A percentile compares a stretch with the other conserved stretches of the same genome.
Evolutionary conservation across 2,888 invertebrate genomes (phyloP).

Genomic region (Luperina nickerlii): DNA sequence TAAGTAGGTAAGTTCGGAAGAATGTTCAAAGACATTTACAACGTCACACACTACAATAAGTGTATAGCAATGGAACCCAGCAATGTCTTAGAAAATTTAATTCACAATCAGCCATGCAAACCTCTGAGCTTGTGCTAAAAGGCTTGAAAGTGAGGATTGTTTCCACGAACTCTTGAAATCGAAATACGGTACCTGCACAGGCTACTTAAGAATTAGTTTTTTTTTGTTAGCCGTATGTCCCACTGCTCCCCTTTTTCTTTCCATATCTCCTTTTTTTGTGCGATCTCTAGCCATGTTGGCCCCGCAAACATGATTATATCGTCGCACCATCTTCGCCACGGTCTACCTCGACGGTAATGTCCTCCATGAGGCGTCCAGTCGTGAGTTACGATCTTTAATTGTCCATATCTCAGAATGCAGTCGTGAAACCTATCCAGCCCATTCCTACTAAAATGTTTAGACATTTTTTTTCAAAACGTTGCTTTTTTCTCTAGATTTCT

Average conservation of each 20-base stretch:
- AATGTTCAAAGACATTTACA: slow-evolving; percentile 10
- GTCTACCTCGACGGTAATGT: not conserved
- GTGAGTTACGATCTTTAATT: not conserved
- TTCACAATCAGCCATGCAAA: not conserved
- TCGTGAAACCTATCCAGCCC: not conserved
- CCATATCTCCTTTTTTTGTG: not conserved
- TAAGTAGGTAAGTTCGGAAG: not conserved
- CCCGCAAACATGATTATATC: not conserved
- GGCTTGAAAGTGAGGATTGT: too few species aligned
- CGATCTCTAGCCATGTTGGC: not conserved
- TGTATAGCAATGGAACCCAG: not conserved
- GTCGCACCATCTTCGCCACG: not conserved
- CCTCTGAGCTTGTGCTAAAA: not conserved
- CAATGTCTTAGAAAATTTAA: not conserved
- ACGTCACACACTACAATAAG: not conserved
- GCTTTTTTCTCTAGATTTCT: not conserved
- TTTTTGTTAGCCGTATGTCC: not conserved
- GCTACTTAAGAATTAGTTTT: not conserved
- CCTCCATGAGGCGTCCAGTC: not conserved
- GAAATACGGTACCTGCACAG: not conserved
- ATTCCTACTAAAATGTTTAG: not conserved
- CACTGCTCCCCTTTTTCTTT: not conserved
- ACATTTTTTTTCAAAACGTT: not conserved
- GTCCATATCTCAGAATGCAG: not conserved
- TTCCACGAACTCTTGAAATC: not conserved